Evolutionary conservation across 2,113 vertebrate genomes (phyloP).

Genomic region (Muscicapa adusta): DNA sequence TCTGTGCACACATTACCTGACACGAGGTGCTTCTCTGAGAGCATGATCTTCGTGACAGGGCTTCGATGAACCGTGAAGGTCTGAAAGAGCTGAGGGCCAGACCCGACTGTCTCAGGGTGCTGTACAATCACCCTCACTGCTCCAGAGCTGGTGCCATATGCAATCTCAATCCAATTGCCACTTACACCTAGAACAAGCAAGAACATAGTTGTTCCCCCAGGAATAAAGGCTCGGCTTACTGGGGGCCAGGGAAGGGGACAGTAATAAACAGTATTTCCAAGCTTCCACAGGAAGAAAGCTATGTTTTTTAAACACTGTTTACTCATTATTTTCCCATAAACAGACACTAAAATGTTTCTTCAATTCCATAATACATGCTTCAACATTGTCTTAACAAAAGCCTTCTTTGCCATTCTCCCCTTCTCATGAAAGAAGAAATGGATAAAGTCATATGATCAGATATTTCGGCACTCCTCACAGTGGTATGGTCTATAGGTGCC

Average conservation of each 20-base stretch:
- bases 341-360: not conserved
- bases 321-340: not conserved
- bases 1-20: conserved; percentile 78
- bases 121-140: conserved; percentile 95
- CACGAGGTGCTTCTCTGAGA: conserved; percentile 95
- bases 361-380: not conserved
- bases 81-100: conserved; percentile 95
- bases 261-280: not conserved
- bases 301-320: not conserved
- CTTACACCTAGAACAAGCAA: conserved; percentile 81
- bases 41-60: conserved; percentile 95
- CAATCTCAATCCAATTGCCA: conserved; percentile 98
- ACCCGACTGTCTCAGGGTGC: conserved; percentile 94
- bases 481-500: not conserved
- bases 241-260: not conserved
- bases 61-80: conserved; percentile 96
- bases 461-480: not conserved
- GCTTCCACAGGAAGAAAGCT: not conserved
- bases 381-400: not conserved
- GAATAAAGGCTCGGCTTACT: not conserved
- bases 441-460: not conserved
- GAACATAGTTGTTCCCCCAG: not conserved
- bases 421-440: not conserved
- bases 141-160: conserved; percentile 94
- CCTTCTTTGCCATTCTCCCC: not conserved